A percentile compares a stretch with the other conserved stretches of the same genome.
These are phyloP conservation scores for Alosa alosa DNA, from an alignment of 2,113 vertebrate species.

Conservation along the genomic window DNA sequence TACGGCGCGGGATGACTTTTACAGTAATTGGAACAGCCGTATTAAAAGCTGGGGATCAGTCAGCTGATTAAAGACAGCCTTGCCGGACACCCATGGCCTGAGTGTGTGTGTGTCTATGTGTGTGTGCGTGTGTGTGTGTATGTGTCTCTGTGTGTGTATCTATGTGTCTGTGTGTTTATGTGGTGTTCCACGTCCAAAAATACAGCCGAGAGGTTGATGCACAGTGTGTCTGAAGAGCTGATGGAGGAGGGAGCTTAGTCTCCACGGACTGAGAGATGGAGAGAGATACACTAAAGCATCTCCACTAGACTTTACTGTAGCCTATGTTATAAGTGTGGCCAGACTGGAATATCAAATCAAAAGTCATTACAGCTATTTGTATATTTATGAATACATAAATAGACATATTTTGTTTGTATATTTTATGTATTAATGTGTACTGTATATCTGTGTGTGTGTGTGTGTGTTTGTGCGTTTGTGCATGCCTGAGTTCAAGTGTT, in stretches of 20 bases:
- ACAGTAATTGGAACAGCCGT: conserved; percentile 99
- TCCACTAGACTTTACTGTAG: background rate
- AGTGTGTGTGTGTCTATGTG: conserved; percentile 39
- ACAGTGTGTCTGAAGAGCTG: conserved; percentile 24
- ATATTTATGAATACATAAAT: conserved; percentile 13
- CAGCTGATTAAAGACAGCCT: conserved; percentile 94
- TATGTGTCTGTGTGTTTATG: conserved; percentile 37
- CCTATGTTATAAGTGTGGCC: background rate
- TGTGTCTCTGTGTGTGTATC: conserved; percentile 9
- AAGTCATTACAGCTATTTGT: background rate
- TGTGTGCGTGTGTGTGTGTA: conserved; percentile 54
- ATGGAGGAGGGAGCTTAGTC: conserved; percentile 14
- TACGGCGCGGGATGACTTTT: conserved; percentile 99
- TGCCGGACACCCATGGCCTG: conserved; percentile 62
- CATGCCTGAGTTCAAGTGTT: background rate
- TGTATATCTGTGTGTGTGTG: background rate
- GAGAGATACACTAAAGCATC: background rate
- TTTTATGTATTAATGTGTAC: conserved; percentile 4
- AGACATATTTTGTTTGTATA: conserved; percentile 35
- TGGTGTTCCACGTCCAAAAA: conserved; percentile 44
- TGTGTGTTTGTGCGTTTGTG: background rate
- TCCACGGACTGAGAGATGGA: background rate
- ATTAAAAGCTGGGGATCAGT: conserved; percentile 98
- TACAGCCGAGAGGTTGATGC: conserved; percentile 31
- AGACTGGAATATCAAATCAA: background rate